Evolutionary conservation across 2,113 vertebrate species (phyloP).

Genomic region (human): DNA sequence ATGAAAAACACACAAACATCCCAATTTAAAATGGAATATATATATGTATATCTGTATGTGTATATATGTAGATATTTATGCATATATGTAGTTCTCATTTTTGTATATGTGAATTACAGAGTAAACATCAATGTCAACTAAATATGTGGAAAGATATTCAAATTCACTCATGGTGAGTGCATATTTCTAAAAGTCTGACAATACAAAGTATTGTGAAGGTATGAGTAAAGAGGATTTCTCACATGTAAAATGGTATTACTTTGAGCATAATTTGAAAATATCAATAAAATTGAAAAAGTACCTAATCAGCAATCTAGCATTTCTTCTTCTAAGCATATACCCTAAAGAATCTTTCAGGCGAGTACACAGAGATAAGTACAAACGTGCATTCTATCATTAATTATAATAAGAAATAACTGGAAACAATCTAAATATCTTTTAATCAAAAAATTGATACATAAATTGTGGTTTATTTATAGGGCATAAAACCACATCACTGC

Average conservation of each 20-base stretch:
- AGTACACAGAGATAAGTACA: background rate
- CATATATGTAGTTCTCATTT: background rate
- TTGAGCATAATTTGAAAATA: constrained; percentile 1
- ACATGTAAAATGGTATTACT: background rate
- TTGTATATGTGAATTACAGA: background rate
- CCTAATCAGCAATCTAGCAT: background rate
- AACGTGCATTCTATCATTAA: background rate
- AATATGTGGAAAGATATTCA: background rate
- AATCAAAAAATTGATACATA: constrained; percentile 14
- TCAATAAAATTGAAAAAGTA: background rate
- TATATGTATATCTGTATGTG: background rate
- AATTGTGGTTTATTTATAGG: background rate
- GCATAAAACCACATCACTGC: background rate
- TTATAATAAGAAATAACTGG: background rate
- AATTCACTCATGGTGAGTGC: background rate
- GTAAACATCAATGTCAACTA: background rate
- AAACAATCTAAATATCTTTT: constrained; percentile 51
- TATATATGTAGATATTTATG: background rate
- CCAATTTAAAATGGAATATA: background rate
- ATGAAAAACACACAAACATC: background rate
- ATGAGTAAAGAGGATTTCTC: background rate
- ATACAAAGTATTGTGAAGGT: background rate
- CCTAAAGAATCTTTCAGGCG: background rate
- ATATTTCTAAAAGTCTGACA: background rate
- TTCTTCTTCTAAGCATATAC: background rate